Evolutionary conservation across 2,113 vertebrate genomes (phyloP).

Genomic region (Cottus gobio): DNA sequence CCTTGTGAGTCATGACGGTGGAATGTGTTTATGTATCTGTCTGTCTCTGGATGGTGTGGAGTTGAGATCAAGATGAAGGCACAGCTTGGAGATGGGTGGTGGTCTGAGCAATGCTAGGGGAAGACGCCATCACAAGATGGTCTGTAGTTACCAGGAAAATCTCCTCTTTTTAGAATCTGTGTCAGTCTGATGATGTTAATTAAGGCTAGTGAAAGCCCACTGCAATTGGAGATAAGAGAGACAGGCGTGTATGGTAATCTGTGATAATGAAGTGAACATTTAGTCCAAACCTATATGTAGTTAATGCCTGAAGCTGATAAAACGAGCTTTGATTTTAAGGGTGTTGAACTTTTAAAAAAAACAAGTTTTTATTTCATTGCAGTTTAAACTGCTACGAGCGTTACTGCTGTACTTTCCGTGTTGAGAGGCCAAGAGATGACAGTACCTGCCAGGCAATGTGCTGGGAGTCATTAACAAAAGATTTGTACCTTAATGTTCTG

Average conservation of each 20-base stretch:
- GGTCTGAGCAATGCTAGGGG: no score
- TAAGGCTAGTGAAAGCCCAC: neutral
- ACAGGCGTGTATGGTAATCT: neutral
- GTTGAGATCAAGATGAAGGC: neutral
- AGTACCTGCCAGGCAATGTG: constrained; percentile 23
- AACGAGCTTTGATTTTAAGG: neutral
- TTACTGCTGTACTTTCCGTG: neutral
- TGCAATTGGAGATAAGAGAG: neutral
- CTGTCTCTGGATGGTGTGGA: neutral
- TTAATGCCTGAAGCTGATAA: neutral
- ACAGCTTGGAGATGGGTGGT: neutral
- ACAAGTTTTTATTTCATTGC: neutral
- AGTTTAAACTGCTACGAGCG: neutral
- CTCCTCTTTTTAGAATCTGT: neutral
- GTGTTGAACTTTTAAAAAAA: neutral
- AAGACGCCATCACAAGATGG: neutral
- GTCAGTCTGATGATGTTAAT: neutral
- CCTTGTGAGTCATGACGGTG: neutral
- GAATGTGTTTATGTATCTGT: neutral
- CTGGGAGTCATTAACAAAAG: neutral
- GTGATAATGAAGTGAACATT: neutral
- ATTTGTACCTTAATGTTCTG: neutral
- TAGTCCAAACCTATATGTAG: neutral
- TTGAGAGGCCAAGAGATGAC: constrained; percentile 51
- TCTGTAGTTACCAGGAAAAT: neutral